phyloP scores from a whole-genome alignment of 92 coral and sea anemone genomes.

The Porites rus region DNA sequence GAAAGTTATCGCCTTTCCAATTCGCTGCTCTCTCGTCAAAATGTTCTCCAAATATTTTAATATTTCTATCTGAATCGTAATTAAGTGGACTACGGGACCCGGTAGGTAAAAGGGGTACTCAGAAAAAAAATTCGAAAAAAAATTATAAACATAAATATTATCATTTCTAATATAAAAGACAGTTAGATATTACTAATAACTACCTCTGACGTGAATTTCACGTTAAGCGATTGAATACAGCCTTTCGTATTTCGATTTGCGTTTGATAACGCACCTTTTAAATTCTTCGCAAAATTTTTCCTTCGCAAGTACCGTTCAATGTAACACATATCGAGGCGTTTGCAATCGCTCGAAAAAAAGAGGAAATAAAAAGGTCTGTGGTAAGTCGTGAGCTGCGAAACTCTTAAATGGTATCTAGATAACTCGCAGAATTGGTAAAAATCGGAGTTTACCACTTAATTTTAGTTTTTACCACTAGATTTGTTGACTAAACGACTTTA shows the following conservation, averaged over 20 bases:
- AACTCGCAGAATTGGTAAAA: no score
- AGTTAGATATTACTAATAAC: conserved; percentile 2
- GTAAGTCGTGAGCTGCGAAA: no score
- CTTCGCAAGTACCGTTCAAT: no score
- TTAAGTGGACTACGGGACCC: conserved; percentile 12
- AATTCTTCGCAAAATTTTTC: not conserved
- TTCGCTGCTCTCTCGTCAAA: not conserved
- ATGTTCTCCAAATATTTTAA: not conserved
- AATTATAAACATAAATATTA: not conserved
- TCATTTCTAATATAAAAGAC: not conserved
- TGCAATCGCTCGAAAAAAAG: no score
- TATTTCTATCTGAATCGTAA: not conserved
- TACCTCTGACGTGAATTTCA: conserved; percentile 6
- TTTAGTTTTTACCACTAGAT: no score
- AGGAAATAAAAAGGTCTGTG: no score
- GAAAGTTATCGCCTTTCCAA: not conserved
- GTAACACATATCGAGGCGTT: no score
- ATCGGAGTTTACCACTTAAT: no score
- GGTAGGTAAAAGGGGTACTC: conserved; percentile 3
- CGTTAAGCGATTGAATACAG: not conserved
- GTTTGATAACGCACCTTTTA: not conserved
- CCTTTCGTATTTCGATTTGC: conserved; percentile 7
- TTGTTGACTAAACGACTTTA: no score
- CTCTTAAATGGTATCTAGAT: no score
- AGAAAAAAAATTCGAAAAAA: not conserved